Conservation (phyloP, 2,113 vertebrate genomes). For the Ciconia boyciana region DNA sequence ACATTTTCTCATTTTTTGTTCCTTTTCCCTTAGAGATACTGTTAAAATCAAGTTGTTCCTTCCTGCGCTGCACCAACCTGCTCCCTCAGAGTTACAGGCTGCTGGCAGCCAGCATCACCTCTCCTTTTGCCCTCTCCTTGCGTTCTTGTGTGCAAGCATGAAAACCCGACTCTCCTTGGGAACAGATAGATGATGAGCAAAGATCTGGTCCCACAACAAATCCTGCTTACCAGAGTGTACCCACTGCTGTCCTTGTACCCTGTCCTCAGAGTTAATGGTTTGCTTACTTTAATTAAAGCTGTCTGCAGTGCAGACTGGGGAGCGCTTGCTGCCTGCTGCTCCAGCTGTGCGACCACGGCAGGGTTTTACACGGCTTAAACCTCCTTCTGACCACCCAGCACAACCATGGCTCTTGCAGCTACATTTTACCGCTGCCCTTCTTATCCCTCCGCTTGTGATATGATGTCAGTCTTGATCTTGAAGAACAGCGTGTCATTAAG, state of each 20-base stretch:
- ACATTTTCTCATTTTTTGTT: not conserved
- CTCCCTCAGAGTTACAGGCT: not conserved
- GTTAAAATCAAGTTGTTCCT: not conserved
- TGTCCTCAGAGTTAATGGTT: not conserved
- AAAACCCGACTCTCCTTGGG: fast-evolving
- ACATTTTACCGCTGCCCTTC: not conserved
- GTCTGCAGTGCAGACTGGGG: not conserved
- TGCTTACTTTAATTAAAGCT: not conserved
- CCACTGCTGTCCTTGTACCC: not conserved
- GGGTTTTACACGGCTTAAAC: not conserved
- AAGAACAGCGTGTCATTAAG: fast-evolving
- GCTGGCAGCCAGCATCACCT: fast-evolving
- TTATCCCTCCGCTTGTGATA: fast-evolving
- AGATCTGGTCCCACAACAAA: not conserved
- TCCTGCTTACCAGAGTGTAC: fast-evolving
- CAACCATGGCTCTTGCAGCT: not conserved
- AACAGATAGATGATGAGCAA: fast-evolving
- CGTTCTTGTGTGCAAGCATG: fast-evolving
- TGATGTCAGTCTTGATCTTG: fast-evolving
- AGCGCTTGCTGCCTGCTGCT: not conserved
- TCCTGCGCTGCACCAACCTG: not conserved
- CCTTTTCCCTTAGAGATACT: not conserved
- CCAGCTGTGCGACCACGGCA: not conserved
- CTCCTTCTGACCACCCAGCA: not conserved
- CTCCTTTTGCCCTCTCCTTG: not conserved